Percentiles rank a stretch among this genome's conserved stretches.
phyloP scores from a whole-genome alignment of 1,140 invertebrate species.

The Idris sp. region DNA sequence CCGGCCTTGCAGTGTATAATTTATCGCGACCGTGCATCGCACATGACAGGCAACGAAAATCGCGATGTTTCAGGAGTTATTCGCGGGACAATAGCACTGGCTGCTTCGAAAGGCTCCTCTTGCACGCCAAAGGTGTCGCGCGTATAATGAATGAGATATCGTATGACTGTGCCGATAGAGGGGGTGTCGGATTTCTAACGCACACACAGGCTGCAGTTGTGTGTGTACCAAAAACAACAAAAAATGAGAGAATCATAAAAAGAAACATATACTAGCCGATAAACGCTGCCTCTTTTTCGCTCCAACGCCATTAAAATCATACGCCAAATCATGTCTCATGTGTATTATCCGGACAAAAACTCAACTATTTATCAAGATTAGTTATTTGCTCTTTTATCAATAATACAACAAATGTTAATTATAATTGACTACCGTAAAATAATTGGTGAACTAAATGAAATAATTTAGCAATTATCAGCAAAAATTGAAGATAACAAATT shows the following conservation, averaged over 20 bases:
- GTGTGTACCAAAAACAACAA: slow-evolving; percentile 36
- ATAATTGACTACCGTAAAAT: no score
- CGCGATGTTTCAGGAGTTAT: slow-evolving; percentile 62
- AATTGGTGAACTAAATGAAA: no score
- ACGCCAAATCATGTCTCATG: slow-evolving; percentile 2
- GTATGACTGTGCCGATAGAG: slow-evolving; percentile 65
- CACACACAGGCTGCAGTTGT: slow-evolving; percentile 48
- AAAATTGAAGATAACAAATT: no score
- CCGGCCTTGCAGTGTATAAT: slow-evolving; percentile 31
- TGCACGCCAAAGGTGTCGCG: slow-evolving; percentile 66
- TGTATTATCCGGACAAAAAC: slow-evolving; percentile 4
- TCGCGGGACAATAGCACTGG: slow-evolving; percentile 62
- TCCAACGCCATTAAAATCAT: slow-evolving; percentile 27
- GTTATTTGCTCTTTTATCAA: background rate
- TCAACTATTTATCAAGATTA: background rate
- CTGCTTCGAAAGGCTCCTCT: slow-evolving; percentile 63
- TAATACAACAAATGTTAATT: no score
- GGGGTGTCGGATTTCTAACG: slow-evolving; percentile 65
- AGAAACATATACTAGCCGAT: slow-evolving; percentile 26
- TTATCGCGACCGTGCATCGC: slow-evolving; percentile 54
- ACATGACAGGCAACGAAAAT: slow-evolving; percentile 58
- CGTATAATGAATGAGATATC: slow-evolving; percentile 69
- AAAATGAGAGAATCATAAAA: slow-evolving; percentile 20
- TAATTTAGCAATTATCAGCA: no score
- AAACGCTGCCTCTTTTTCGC: slow-evolving; percentile 41